Conservation (phyloP, 2,113 vertebrate genomes). For the Elachura formosa region DNA sequence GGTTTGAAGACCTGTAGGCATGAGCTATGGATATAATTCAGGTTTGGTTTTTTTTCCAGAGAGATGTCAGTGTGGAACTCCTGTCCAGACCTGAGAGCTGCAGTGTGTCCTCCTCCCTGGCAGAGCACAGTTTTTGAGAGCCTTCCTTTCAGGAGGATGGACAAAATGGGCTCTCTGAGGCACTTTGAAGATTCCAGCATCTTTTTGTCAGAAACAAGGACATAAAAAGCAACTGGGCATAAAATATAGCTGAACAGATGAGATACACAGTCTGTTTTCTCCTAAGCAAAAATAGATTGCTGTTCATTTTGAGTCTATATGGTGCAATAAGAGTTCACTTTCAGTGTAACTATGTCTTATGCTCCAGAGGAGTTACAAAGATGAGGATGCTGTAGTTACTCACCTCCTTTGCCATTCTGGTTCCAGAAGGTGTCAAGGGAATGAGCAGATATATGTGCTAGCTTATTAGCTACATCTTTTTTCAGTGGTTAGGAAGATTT, state of each 20-base stretch:
- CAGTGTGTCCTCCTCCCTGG: background rate
- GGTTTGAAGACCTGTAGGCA: background rate
- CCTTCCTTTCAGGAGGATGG: background rate
- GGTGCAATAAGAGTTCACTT: slow-evolving; percentile 35
- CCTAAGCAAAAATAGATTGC: slow-evolving; percentile 54
- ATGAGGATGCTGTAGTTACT: background rate
- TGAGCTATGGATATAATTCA: background rate
- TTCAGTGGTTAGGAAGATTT: background rate
- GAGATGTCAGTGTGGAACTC: background rate
- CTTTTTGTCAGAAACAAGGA: slow-evolving; percentile 38
- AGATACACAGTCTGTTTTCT: slow-evolving; percentile 54
- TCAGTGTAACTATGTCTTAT: slow-evolving; percentile 2
- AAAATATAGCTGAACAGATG: slow-evolving; percentile 54
- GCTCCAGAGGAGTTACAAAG: background rate
- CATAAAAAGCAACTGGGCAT: slow-evolving; percentile 56
- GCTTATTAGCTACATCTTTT: background rate
- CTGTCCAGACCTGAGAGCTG: background rate
- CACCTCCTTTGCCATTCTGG: background rate
- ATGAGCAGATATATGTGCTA: background rate
- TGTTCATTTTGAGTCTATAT: slow-evolving; percentile 53
- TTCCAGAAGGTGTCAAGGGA: background rate
- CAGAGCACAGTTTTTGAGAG: background rate
- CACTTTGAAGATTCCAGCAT: slow-evolving; percentile 7
- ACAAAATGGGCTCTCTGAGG: slow-evolving; percentile 2
- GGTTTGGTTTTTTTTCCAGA: background rate